A percentile compares a stretch with the other conserved stretches of the same genome.
Conservation (phyloP, 2,797 vertebrate species). For the Cheirogaleus major region DNA sequence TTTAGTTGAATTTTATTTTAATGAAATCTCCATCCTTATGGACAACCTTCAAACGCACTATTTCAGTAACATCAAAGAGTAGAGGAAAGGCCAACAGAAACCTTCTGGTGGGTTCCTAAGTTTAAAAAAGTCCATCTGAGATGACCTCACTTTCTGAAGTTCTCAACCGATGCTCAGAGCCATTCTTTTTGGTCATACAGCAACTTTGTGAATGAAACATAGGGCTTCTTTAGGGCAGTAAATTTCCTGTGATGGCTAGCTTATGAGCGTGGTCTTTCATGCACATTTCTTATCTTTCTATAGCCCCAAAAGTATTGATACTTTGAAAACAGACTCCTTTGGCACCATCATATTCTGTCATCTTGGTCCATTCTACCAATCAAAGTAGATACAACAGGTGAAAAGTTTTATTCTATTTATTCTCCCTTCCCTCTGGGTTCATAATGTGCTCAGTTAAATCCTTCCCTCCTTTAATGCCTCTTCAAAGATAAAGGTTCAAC, state of each 20-base stretch:
- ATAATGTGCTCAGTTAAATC: not conserved
- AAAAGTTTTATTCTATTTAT: not conserved
- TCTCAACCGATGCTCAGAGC: not conserved
- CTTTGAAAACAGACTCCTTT: not conserved
- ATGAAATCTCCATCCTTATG: not conserved
- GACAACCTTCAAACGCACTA: not conserved
- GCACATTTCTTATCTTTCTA: not conserved
- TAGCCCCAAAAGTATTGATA: not conserved
- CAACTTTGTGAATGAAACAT: not conserved
- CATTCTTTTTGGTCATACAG: not conserved
- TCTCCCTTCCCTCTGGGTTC: not conserved
- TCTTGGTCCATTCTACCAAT: not conserved
- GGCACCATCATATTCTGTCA: not conserved
- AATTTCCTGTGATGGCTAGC: not conserved
- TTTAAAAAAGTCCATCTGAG: not conserved
- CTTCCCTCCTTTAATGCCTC: not conserved
- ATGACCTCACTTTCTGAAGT: not conserved
- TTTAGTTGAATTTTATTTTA: slow-evolving; percentile 7
- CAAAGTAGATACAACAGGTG: not conserved
- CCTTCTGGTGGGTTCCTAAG: not conserved
- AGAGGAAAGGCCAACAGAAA: not conserved
- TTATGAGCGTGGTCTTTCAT: not conserved
- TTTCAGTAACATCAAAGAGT: not conserved
- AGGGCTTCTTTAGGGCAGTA: not conserved
- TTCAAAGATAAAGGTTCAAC: not conserved